phyloP scores from a whole-genome alignment of 2,888 invertebrate genomes.

The Altica lythri region DNA sequence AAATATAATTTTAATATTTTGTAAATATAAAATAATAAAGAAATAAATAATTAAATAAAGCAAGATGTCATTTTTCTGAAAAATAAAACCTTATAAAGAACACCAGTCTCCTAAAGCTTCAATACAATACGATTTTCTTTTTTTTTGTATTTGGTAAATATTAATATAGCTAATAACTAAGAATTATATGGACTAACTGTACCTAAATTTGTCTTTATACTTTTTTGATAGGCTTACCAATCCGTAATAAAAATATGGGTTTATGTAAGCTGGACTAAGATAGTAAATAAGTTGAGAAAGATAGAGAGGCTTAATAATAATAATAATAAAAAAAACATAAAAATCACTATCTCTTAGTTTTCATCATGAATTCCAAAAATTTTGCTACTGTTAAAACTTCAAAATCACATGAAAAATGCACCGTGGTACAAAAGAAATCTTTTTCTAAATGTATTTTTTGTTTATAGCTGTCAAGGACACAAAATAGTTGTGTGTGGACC shows the following conservation, averaged over 20 bases:
- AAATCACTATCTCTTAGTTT: conserved; percentile 31
- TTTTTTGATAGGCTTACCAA: conserved; percentile 26
- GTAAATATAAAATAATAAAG: no score
- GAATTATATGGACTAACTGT: no score
- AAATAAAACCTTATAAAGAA: no score
- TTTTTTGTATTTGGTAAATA: no score
- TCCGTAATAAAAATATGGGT: conserved; percentile 32
- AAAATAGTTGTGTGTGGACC: conserved; percentile 18
- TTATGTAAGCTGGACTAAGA: conserved; percentile 21
- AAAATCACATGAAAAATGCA: conserved; percentile 29
- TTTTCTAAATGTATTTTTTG: background rate
- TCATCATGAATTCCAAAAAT: conserved; percentile 7
- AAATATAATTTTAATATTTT: no score
- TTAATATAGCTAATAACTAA: no score
- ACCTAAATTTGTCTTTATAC: no score
- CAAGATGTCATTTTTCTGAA: no score
- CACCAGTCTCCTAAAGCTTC: no score
- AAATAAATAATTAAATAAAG: no score
- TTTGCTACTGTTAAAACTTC: conserved; percentile 15
- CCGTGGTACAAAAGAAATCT: conserved; percentile 21
- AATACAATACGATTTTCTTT: no score
- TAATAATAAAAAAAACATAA: conserved; percentile 15
- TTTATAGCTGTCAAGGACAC: conserved; percentile 18
- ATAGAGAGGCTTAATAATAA: conserved; percentile 20
- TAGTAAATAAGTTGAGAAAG: conserved; percentile 31